Evolutionary conservation across 2,113 vertebrate species (phyloP).

Genomic region (Tyrannus savana): DNA sequence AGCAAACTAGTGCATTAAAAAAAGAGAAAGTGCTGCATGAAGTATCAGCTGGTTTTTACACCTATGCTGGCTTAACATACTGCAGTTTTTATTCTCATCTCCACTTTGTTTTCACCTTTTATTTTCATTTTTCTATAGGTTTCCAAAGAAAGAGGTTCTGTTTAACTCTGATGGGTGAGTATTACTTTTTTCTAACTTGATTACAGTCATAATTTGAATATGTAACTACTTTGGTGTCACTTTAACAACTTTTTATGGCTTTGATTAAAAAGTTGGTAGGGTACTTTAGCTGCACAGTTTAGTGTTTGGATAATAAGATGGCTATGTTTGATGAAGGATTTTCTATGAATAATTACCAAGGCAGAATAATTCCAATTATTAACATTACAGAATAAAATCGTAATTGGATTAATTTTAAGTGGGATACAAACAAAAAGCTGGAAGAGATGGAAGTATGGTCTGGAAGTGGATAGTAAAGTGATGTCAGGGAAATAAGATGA

Average conservation of each 20-base stretch:
- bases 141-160: conserved; percentile 17
- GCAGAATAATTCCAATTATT: neutral
- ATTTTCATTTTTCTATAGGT: neutral
- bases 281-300: neutral
- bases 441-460: neutral
- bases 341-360: neutral
- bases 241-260: neutral
- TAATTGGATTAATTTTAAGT: neutral
- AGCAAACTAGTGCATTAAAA: neutral
- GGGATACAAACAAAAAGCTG: neutral
- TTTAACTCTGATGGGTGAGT: conserved; percentile 31
- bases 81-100: neutral
- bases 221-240: neutral
- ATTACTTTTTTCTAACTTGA: neutral
- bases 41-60: neutral
- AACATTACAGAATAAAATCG: neutral
- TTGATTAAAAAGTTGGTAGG: neutral
- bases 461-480: neutral
- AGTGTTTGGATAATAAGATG: neutral
- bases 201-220: neutral
- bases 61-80: neutral
- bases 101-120: neutral
- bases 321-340: neutral
- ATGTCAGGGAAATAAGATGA: neutral
- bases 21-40: neutral